Base-by-base conservation (phyloP, 2,797 vertebrate genomes). In the Microcaecilia unicolor region DNA sequence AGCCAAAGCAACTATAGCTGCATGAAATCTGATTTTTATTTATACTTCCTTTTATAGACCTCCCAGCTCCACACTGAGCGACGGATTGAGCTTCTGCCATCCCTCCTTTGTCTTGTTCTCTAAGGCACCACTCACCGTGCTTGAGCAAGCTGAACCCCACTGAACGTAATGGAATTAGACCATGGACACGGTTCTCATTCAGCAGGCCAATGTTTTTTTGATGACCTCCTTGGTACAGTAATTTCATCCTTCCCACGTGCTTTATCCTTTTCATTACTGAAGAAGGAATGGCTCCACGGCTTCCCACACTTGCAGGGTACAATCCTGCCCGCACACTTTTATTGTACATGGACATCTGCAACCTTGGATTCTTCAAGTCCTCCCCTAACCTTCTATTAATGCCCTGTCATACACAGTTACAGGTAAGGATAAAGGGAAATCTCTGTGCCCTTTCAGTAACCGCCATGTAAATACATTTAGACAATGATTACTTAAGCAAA, bases 201-300 rank as follows among this genome's bases (percentile, higher is more conserved):
- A 35, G 5, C 4, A 26, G 4, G 7, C 4, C 38, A 34, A 7
- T 9, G 34, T 27, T n/a, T n/a, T 48, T 36, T 4, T 11, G 2
- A 15, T 20, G 18, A 42, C 5, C 29, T 58, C 24, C 43, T 23
- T 15, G n/a, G 21, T 21, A 34, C 8, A 23, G 20, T 34, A 48
- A 62, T 14, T 14, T 22, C 24, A 17, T 8, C 32, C 10, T 17
- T 33, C n/a, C n/a, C n/a, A 47, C 60, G 37, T 31, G 37, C 42
- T 34, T 20, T 39, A 10, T 3, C 37, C 9, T 49, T 52, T 62
- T 42, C 15, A 18, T 7, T 2, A 31, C 20, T 51, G 62, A 18
- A 38, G 46, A 41, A 61, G n/a, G 48, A 42, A 13, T 11, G 8
- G 29, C 14, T 35, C 17, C 31, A 6, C 19, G 54, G 48, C 34